Evolutionary conservation across 1,140 invertebrate species (phyloP), one percentile per base, ranked within the genome.

Genomic region (Meloidogyne floridensis): DNA sequence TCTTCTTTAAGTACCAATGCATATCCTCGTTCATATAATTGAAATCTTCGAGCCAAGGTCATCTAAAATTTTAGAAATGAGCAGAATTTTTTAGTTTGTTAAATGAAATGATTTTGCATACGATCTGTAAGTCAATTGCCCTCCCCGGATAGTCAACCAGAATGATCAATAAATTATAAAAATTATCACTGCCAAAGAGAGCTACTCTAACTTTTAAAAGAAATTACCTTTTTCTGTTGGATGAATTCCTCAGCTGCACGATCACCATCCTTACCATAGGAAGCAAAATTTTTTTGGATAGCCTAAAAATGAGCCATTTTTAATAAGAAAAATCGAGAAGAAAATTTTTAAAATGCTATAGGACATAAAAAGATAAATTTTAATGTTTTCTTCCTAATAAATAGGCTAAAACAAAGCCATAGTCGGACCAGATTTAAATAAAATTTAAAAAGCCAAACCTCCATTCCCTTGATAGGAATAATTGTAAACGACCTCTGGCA

Each of bases 11-110:
- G 42, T 15, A 65, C 69, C 56, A 77, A 69, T 69, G 69, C 75
- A 18, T 15, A 77, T 42, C 75, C 75, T 7, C 75, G 75, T 69
- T 77, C 75, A 47, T 56, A 51, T 42, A 77, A 53, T 77, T 77
- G 13, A 7, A 77, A 77, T 42, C 75, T 56, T 42, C 75, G 53
- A 15, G 75, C 56, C 75, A 77, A 18, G 5, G 47, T 77, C 51
- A 77, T 18, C 75, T 77, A 43, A 54, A 43, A 75, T 8, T 20
- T 47, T 15, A 11, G 11, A 32, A 32, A 32, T 32, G 32, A 1
- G 32, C 32, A 32, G 32, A 32, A 32, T 32, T 1, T 32, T 32
- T 32, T 1, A 32, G 32, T 32, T 32, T 32, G 32, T 32, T 32
- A 32, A 32, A 32, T 32, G 32, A 32, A 1, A 32, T 32, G 1